Evolutionary conservation across 2,888 invertebrate genomes (phyloP), one percentile per base, ranked within the genome.

Genomic region (Heliconius aoede): DNA sequence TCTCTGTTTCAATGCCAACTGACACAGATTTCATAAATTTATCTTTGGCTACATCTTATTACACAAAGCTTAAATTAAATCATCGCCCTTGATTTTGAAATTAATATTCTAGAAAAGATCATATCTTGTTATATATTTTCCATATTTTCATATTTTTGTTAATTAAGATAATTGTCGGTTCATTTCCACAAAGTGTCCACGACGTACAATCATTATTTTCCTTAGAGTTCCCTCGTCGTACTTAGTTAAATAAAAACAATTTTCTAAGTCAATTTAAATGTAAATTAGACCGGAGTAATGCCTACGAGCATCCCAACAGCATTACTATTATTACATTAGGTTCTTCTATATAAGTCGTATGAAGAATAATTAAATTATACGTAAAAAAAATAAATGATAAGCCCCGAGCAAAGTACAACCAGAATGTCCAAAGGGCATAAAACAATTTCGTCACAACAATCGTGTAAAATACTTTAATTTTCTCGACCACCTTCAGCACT

Each of bases 401-500:
- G 15, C 15, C 36, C 24, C 15, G 36, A 65, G 65, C 24, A 65
- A 40, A 24, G 15, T 65, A n/a, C 32, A 36, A 13, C 13, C 5
- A 15, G 36, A 64, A 36, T 36, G 36, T 13, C 32, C 64, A 36
- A 36, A 65, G 36, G 36, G 64, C 13, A 30, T 69, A n/a, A 46
- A 69, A 69, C 46, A 28, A 28, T 69, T 69, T 51, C 30, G 51
- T 46, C 68, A 69, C 65, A 40, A 36, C 55, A 69, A 32, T 69
- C 30, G 30, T 21, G 28, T 72, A 60, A 40, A 36, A 61, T n/a
- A 62, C n/a, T 28, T n/a, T 72, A 71, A 36, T 75, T 71, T 26
- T 32, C 32, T 71, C 24, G 36, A 15, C 55, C 60, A 75, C 72
- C 73, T 75, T 73, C 58, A 72, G 58, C 69, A 67, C 28, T 60